Evolutionary conservation across 2,888 invertebrate genomes (phyloP).

Genomic region (Syritta pipiens): DNA sequence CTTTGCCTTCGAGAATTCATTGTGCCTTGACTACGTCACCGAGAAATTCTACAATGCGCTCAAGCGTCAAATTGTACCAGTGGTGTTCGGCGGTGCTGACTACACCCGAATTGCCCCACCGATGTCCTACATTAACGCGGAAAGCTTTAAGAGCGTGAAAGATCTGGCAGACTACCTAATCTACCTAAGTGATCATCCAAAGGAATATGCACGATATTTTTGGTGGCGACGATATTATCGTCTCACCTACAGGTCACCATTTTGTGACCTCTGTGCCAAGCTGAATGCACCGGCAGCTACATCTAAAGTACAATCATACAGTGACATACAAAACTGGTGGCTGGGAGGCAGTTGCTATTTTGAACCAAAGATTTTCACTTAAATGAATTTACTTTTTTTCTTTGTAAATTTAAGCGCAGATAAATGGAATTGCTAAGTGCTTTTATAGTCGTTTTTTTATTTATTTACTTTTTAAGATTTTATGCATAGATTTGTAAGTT

Average conservation of each 20-base stretch:
- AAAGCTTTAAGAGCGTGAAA: constrained; percentile 81
- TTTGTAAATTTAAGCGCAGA: no score
- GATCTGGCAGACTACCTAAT: constrained; percentile 82
- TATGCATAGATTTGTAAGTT: no score
- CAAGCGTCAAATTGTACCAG: constrained; percentile 81
- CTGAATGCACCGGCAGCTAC: constrained; percentile 72
- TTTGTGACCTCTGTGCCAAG: constrained; percentile 75
- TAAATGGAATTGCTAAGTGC: background rate
- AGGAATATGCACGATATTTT: constrained; percentile 84
- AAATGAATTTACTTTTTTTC: constrained; percentile 5
- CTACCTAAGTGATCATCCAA: constrained; percentile 78
- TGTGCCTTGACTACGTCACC: constrained; percentile 85
- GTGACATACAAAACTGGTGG: constrained; percentile 77
- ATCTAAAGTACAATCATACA: constrained; percentile 73
- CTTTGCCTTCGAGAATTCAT: constrained; percentile 84
- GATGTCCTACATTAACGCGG: constrained; percentile 84
- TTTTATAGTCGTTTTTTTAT: background rate
- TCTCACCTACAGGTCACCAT: constrained; percentile 75
- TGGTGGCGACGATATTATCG: constrained; percentile 83
- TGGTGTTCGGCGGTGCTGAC: constrained; percentile 85
- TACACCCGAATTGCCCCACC: constrained; percentile 82
- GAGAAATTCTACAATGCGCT: constrained; percentile 81
- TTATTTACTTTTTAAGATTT: no score
- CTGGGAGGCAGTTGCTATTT: constrained; percentile 74
- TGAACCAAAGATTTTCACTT: constrained; percentile 72